Evolutionary conservation across 2,113 vertebrate species (phyloP), one percentile per base, ranked within the genome.

Genomic region (Acrocephalus arundinaceus): DNA sequence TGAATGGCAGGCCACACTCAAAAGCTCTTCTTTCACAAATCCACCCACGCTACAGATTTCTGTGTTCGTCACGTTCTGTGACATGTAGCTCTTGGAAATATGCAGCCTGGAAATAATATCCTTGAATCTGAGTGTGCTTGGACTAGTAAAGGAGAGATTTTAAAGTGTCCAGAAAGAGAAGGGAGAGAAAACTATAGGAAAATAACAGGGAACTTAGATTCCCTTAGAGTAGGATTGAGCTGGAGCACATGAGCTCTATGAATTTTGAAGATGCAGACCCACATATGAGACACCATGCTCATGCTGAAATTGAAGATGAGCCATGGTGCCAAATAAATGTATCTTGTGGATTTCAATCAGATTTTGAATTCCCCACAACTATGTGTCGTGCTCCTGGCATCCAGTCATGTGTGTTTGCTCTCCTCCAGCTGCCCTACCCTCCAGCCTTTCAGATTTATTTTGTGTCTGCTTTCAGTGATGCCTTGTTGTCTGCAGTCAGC

Each of bases 1-100:
- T 97, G 97, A 97, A 96, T 97, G 95, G 96, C 89, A 96, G 97
- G 97, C 93, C 97, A 96, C 85, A 59, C 96, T 97, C 95, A 96
- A 96, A 97, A 96, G 94, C 94, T 97, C 85, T 63, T 93, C 97
- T 97, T 96, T 97, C 92, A 84, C 94, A 97, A 97, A 96, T 97
- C 96, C 96, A 97, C 96, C 96, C 95, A 96, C 93, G 25, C 93
- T 90, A 90, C 89, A 94, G 93, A 96, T 96, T 97, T 95, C 93
- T 96, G 93, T 93, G 93, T 97, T 97, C 19, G 51, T 97, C 95
- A 95, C 81, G 93, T 93, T 97, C 94, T 87, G 95, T 94, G 96
- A 96, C 94, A 97, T 96, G 88, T 73, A 97, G 91, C 91, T 95
- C 84, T 95, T 96, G 90, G 92, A 95, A 91, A 95, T 93, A 76